Percentiles rank a stretch among this genome's conserved stretches.
Conservation (phyloP, 2,797 vertebrate species). For the Muscicapa striata region DNA sequence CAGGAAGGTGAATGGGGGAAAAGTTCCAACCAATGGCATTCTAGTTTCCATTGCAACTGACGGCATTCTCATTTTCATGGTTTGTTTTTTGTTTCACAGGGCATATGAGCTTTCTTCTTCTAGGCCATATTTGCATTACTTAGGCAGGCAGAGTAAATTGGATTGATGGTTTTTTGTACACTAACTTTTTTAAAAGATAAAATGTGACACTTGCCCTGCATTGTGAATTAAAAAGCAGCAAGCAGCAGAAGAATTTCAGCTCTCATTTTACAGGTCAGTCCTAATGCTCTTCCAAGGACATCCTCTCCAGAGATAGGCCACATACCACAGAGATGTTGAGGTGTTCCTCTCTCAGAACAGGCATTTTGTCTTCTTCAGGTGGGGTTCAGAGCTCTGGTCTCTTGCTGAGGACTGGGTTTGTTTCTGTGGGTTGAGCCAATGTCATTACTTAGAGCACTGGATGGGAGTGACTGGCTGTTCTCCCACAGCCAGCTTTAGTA, state of each 20-base stretch:
- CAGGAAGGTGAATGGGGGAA: not conserved
- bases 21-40: not conserved
- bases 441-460: not conserved
- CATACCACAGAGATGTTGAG: not conserved
- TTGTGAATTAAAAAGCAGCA: not conserved
- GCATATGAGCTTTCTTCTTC: not conserved
- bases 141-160: not conserved
- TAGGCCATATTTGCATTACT: not conserved
- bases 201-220: not conserved
- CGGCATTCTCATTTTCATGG: not conserved
- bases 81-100: not conserved
- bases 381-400: rapidly evolving
- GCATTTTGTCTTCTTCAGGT: not conserved
- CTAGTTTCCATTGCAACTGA: not conserved
- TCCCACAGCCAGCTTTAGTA: not conserved
- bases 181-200: not conserved
- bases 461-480: not conserved
- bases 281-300: not conserved
- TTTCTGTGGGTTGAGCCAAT: not conserved
- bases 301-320: not conserved
- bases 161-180: not conserved
- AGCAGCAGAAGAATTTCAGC: not conserved
- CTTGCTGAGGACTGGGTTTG: not conserved
- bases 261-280: not conserved
- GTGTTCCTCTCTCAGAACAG: not conserved